A percentile compares a stretch with the other conserved stretches of the same genome.
Evolutionary conservation across 2,888 invertebrate species (phyloP).

Genomic region (Lasioglossum pauxillum): DNA sequence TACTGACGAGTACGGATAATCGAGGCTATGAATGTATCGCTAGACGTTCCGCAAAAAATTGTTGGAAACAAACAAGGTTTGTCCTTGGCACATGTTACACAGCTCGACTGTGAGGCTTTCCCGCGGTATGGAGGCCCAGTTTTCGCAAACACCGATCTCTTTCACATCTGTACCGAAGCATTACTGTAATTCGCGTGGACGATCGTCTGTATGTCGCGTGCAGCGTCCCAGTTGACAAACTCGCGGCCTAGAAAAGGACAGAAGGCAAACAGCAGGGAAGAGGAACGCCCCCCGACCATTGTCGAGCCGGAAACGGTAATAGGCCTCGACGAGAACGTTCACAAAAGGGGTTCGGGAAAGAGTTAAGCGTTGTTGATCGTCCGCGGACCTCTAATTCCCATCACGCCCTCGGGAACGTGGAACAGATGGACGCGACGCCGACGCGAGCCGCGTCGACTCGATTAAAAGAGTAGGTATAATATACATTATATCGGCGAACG

Average conservation of each 20-base stretch:
- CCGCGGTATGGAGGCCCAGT: neutral
- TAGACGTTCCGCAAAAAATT: too few species aligned
- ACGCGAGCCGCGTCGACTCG: neutral
- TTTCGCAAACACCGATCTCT: neutral
- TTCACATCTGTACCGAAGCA: neutral
- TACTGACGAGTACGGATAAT: too few species aligned
- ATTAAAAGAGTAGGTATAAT: neutral
- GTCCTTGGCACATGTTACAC: neutral
- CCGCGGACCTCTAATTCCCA: conserved; percentile 48
- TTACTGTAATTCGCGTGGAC: conserved; percentile 13
- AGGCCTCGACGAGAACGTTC: conserved; percentile 35
- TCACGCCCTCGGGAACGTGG: conserved; percentile 11
- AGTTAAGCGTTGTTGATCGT: conserved; percentile 2
- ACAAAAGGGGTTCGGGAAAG: conserved; percentile 13
- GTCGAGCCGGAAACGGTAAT: conserved; percentile 24
- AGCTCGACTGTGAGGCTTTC: neutral
- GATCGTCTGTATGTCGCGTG: conserved; percentile 18
- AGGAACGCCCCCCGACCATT: conserved; percentile 31
- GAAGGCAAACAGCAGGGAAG: conserved; percentile 14
- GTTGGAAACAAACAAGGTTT: neutral
- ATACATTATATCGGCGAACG: conserved; percentile 16
- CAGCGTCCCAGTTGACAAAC: conserved; percentile 22
- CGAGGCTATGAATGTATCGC: too few species aligned
- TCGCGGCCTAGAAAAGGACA: neutral
- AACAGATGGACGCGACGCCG: conserved; percentile 40